phyloP scores from a whole-genome alignment of 2,113 vertebrate genomes.

The Fukomys damarensis region DNA sequence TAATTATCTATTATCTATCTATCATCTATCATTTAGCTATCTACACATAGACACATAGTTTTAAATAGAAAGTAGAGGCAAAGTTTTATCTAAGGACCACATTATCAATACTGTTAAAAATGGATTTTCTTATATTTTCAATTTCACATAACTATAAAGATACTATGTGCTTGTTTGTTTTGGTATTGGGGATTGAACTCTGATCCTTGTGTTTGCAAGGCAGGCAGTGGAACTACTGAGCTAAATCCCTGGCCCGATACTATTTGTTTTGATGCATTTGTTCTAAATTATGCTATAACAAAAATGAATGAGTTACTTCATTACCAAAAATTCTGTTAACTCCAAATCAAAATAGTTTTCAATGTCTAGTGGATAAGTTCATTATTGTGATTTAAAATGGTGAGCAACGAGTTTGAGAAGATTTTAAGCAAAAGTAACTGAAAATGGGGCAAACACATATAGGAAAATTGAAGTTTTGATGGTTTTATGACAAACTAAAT shows the following conservation, averaged over 20 bases:
- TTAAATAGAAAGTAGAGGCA: not conserved
- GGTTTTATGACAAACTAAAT: not conserved
- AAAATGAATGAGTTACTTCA: not conserved
- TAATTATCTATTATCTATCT: not conserved
- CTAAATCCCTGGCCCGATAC: no score
- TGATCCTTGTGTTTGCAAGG: no score
- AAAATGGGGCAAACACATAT: not conserved
- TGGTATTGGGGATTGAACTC: no score
- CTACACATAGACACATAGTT: not conserved
- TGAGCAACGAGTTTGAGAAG: no score
- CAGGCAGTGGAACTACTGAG: no score
- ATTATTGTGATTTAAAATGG: not conserved
- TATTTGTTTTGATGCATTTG: not conserved
- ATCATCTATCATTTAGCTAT: not conserved
- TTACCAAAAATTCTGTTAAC: not conserved
- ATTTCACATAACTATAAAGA: not conserved
- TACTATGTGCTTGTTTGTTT: not conserved
- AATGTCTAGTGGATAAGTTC: not conserved
- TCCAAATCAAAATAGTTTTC: not conserved
- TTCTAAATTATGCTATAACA: not conserved
- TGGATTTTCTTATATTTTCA: not conserved
- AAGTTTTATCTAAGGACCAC: not conserved
- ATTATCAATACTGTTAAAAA: not conserved
- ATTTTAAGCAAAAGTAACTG: not conserved
- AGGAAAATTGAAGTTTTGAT: not conserved